Conservation (phyloP, 2,113 vertebrate species). For the Globicephala melas region DNA sequence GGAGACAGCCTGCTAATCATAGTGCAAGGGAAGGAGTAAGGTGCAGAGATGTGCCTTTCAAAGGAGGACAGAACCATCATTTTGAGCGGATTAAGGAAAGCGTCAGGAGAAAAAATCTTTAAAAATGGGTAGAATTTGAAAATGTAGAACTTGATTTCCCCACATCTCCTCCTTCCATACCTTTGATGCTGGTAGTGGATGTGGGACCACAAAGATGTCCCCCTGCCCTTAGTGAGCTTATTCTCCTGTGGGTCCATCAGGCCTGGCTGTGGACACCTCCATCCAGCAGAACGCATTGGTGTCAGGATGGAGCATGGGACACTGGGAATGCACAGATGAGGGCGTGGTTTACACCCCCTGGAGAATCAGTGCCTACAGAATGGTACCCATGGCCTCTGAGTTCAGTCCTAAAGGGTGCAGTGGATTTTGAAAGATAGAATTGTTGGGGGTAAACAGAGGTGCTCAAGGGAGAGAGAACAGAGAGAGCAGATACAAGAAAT, state of each 20-base stretch:
- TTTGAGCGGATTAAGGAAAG: background rate
- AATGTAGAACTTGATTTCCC: background rate
- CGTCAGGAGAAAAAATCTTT: background rate
- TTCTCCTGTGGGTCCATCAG: background rate
- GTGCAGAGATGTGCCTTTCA: background rate
- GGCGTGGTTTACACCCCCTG: accelerated
- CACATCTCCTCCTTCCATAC: background rate
- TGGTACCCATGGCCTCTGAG: no score
- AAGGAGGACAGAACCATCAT: background rate
- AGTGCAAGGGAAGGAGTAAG: no score
- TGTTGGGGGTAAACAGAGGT: accelerated
- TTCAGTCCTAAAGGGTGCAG: background rate
- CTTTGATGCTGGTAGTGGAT: background rate
- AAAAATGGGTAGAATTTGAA: background rate
- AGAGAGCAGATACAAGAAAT: background rate
- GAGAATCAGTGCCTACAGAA: background rate
- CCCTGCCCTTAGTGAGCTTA: background rate
- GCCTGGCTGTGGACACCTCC: accelerated
- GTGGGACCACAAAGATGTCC: accelerated
- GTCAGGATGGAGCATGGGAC: background rate
- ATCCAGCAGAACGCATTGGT: accelerated
- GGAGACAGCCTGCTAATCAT: background rate
- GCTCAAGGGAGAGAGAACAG: background rate
- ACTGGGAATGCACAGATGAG: accelerated
- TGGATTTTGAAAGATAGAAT: background rate